Conservation (phyloP, 2,113 vertebrate species). For the Columba janthina region DNA sequence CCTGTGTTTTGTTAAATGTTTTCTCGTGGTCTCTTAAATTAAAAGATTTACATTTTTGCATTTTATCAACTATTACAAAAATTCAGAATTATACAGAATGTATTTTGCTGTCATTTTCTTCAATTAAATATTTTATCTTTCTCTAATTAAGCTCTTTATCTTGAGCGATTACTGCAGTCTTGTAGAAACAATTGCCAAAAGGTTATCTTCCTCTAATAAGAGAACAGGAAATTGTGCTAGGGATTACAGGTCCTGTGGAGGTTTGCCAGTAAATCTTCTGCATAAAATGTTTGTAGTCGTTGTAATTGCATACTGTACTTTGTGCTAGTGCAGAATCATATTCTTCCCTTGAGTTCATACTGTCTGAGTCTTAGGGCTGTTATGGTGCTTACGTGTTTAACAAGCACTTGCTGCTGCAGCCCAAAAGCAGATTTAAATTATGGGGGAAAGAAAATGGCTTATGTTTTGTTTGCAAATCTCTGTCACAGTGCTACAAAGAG, state of each 20-base stretch:
- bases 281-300: not conserved
- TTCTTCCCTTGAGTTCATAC: not conserved
- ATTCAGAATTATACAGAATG: not conserved
- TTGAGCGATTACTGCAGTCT: not conserved
- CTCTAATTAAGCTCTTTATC: constrained; percentile 37
- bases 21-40: not conserved
- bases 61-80: not conserved
- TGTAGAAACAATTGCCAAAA: constrained; percentile 41
- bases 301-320: constrained; percentile 6
- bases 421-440: not conserved
- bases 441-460: not conserved
- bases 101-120: constrained; percentile 21
- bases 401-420: not conserved
- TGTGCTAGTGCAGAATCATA: not conserved
- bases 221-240: constrained; percentile 47
- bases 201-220: constrained; percentile 50
- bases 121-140: constrained; percentile 36
- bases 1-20: not conserved
- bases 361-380: not conserved
- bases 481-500: not conserved
- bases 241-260: constrained; percentile 36
- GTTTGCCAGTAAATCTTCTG: constrained; percentile 26
- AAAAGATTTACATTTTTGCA: not conserved
- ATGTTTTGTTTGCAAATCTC: not conserved
- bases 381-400: not conserved